Evolutionary conservation across 2,888 invertebrate genomes (phyloP).

Genomic region (Ormyrus rosae): DNA sequence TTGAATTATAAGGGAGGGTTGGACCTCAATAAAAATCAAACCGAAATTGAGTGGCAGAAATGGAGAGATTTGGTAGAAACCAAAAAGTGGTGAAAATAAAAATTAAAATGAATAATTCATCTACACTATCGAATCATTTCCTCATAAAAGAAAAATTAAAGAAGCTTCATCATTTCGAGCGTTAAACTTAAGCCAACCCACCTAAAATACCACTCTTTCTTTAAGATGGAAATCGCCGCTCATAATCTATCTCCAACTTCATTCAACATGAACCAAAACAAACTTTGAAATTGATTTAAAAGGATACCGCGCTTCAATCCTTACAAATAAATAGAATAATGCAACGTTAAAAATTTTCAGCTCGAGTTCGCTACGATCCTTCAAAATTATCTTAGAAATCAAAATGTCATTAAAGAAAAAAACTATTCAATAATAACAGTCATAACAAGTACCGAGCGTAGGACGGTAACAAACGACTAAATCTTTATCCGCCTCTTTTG

Average conservation of each 20-base stretch:
- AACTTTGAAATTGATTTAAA: slow-evolving; percentile 12
- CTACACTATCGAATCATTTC: too few relatives aligned
- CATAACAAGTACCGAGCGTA: slow-evolving; percentile 56
- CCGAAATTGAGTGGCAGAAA: too few relatives aligned
- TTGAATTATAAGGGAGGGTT: too few relatives aligned
- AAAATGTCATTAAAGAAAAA: slow-evolving; percentile 29
- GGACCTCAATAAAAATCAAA: too few relatives aligned
- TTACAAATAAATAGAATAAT: slow-evolving; percentile 48
- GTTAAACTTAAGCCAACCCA: too few relatives aligned
- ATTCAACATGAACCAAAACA: neutral
- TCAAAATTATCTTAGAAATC: slow-evolving; percentile 34
- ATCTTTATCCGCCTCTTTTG: slow-evolving; percentile 32
- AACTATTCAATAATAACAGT: slow-evolving; percentile 54
- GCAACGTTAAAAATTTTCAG: slow-evolving; percentile 48
- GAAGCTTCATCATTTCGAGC: too few relatives aligned
- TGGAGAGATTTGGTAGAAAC: too few relatives aligned
- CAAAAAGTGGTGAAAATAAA: too few relatives aligned
- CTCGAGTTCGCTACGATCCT: slow-evolving; percentile 23
- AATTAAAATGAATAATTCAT: too few relatives aligned
- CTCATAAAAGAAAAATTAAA: too few relatives aligned
- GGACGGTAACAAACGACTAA: slow-evolving; percentile 56
- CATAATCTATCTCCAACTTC: slow-evolving; percentile 17
- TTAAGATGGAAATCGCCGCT: slow-evolving; percentile 35
- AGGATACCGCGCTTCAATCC: neutral
- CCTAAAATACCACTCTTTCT: neutral